These are phyloP conservation scores for Odontomachus brunneus DNA, from an alignment of 1,140 invertebrate genomes.

Conservation along the genomic window DNA sequence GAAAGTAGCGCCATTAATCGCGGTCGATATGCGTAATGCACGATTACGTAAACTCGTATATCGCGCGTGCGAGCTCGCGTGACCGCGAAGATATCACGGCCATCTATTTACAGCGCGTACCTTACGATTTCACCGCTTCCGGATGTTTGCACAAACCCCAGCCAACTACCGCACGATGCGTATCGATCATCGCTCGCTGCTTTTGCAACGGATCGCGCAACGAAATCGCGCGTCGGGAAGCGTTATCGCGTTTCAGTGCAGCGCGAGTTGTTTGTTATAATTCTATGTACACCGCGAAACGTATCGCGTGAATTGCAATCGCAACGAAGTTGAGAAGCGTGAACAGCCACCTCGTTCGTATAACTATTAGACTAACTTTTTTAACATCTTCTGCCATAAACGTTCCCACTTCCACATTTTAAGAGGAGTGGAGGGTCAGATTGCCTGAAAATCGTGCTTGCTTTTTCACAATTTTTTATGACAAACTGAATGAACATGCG, in stretches of 20 bases:
- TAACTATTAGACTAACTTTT: no score
- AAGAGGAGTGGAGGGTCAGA: no score
- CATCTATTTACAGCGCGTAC: conserved; percentile 3
- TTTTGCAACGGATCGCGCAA: conserved; percentile 13
- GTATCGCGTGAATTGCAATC: conserved; percentile 61
- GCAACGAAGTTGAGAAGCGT: conserved; percentile 62
- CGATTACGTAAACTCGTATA: not conserved
- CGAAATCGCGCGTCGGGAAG: not conserved
- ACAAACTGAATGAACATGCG: no score
- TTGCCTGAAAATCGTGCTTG: no score
- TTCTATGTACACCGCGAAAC: not conserved
- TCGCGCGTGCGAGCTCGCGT: not conserved
- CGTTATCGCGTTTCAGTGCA: conserved; percentile 51
- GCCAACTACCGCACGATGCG: not conserved
- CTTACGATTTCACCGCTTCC: conserved; percentile 41
- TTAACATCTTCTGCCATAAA: no score
- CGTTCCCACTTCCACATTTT: no score
- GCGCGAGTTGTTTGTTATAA: no score
- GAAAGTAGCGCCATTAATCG: no score
- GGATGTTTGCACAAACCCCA: conserved; percentile 13
- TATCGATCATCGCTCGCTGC: conserved; percentile 21
- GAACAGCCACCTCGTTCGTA: no score
- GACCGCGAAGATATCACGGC: not conserved
- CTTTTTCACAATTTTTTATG: no score
- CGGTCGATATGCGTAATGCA: no score